Evolutionary conservation across 2,113 vertebrate species (phyloP), one percentile per base, ranked within the genome.

Genomic region (Dasyornis broadbenti): DNA sequence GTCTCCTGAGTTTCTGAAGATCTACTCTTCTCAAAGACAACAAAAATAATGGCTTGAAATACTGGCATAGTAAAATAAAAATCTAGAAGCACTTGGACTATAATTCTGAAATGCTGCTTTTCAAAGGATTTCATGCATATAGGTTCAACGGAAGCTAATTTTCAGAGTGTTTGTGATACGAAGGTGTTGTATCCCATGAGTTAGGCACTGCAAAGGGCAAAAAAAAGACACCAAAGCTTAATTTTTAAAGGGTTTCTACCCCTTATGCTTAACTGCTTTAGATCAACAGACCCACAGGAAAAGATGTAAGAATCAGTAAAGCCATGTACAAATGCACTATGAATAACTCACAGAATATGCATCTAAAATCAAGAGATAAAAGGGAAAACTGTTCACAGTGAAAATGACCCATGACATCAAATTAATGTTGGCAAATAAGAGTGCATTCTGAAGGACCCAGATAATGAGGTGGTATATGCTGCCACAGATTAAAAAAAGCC

Each of bases 341-440:
- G 35, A 77, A 70, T 39, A 88, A 73, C 45, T 45, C 21, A 33
- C 0, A 4, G 79, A 91, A 87, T 61, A 61, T 4, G 13, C 42
- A 95, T 47, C 14, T 12, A 33, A 77, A 95, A 82, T 69, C 22
- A 82, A 82, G n/a, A 92, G 53, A 90, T 53, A 88, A 92, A 94
- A 90, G 35, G 24, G 27, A 73, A 86, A 89, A 66, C 44, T 44
- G 27, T 45, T 86, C 56, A 87, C 14, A 68, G 59, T 2, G 5
- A 93, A 90, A 93, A 90, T 37, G 49, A 53, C 57, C 82, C 84
- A 69, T 44, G 80, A 76, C 27, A 90, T 87, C 33, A 82, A 82
- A 92, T 75, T 81, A 66, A 82, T 26, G 11, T 52, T 85, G 44
- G 65, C 49, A 71, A 93, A 52, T 63, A 54, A 50, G 35, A 75